Base-by-base conservation (phyloP, 2,797 vertebrate genomes). In the Acanthurus leucopareius region DNA sequence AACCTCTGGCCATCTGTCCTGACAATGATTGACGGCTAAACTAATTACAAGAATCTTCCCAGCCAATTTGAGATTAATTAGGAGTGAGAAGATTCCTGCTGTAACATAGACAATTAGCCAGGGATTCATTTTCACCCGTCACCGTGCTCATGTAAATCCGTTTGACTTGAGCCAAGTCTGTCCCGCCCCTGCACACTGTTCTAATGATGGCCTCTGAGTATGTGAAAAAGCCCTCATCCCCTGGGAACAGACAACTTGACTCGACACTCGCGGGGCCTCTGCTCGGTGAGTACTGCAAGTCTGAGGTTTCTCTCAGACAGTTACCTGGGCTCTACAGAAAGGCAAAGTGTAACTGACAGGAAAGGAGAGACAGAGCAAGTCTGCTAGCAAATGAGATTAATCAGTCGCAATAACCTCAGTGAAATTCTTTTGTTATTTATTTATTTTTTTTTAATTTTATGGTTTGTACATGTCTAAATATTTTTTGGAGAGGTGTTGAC, bases 21-120 rank as follows among this genome's bases (percentile, higher is more conserved):
- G 71, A 86, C 74, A 63, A 17, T 87, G 88, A 91, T 73, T 90
- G 87, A 90, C 89, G 84, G 77, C 79, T 69, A 64, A 82, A 88
- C 79, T 88, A 86, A 90, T 91, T 90, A 83, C 19, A 83, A 28
- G 58, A 80, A 68, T 63, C 76, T 79, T 85, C 56, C 57, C 66
- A 78, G 73, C 47, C 70, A 83, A 69, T 68, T 67, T 28, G 61
- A 82, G 61, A 81, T 79, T 77, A 84, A 91, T 91, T 91, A 83
- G 71, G 15, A 82, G 44, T 40, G 32, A 53, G 67, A 48, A 80
- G 76, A 77, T 82, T 82, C 59, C 82, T 83, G 54, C 85, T 73
- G 64, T 57, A 81, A 58, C 59, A 60, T 19, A 64, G 69, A 87
- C 84, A 82, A 87, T 86, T 84, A 79, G 44, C 66, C 57, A 78